Evolutionary conservation across 1,140 invertebrate species (phyloP), one percentile per base, ranked within the genome.

Genomic region (Rhyacophila brunnea): DNA sequence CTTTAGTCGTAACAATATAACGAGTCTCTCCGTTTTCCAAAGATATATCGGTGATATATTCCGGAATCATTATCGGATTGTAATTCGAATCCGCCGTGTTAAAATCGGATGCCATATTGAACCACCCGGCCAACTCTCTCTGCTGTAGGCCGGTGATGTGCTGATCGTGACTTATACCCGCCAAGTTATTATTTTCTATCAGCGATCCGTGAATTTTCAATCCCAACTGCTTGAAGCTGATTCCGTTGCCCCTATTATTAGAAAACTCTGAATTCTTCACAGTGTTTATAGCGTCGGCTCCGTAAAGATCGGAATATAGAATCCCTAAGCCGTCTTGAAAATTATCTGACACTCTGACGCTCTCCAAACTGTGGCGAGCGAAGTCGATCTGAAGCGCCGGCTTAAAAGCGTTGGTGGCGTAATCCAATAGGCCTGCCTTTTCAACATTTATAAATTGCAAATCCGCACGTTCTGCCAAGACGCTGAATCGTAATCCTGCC

Each of bases 341-440:
- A 72, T 95, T 96, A 64, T 92, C 85, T 0, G 83, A 75, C 1
- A 96, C 79, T 65, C 85, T 83, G 3, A 96, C 83, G 64, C 90
- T 90, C 68, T 94, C 89, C 60, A 98, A 80, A 18, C 91, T 88
- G 70, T 99, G 95, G 50, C 91, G 85, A 48, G 95, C 92, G 74
- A 98, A 96, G 75, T 99, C 97, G 54, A 99, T 91, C 79, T 97
- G 95, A 1, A 99, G 73, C 0, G 96, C 97, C 43, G 92, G 91
- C 70, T 92, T 94, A 65, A 98, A 98, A 2, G 83, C 71, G 73
- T 92, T 90, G 0, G 90, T 95, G 0, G 90, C 85, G 71, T 96
- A 97, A 80, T 99, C 97, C 13, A 98, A 80, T 0, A 99, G 80
- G 0, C 97, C 97, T 4, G 96, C 93, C 74, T 89, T 90, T 75